Conservation (phyloP, 2,113 vertebrate genomes). For the Oceanites oceanicus region DNA sequence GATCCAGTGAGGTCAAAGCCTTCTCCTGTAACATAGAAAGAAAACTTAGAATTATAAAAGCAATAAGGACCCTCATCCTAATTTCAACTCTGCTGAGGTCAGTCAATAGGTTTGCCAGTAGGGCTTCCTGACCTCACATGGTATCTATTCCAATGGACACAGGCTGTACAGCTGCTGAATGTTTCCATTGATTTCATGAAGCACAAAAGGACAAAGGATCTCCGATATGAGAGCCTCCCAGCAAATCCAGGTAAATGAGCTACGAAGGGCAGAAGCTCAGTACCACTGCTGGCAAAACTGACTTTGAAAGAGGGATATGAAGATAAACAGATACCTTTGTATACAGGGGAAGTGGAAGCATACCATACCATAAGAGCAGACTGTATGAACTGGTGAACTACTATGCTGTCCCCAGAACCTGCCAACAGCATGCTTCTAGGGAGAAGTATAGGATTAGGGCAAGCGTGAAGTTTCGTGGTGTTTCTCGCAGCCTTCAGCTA, state of each 20-base stretch:
- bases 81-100: background rate
- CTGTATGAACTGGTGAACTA: background rate
- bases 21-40: conserved; percentile 57
- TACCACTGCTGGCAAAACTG: background rate
- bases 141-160: background rate
- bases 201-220: background rate
- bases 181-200: background rate
- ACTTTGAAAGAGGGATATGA: background rate
- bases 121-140: background rate
- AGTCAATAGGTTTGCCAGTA: background rate
- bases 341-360: background rate
- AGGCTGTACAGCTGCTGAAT: background rate
- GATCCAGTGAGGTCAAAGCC: conserved; percentile 26
- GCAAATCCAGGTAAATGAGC: background rate
- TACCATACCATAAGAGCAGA: background rate
- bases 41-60: background rate
- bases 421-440: no score
- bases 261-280: background rate
- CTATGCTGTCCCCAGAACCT: background rate
- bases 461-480: background rate
- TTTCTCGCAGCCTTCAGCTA: background rate
- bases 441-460: background rate
- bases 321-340: background rate
- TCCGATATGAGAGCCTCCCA: background rate
- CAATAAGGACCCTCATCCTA: background rate